Evolutionary conservation across 2,113 vertebrate genomes (phyloP).

Genomic region (Isichthys henryi): DNA sequence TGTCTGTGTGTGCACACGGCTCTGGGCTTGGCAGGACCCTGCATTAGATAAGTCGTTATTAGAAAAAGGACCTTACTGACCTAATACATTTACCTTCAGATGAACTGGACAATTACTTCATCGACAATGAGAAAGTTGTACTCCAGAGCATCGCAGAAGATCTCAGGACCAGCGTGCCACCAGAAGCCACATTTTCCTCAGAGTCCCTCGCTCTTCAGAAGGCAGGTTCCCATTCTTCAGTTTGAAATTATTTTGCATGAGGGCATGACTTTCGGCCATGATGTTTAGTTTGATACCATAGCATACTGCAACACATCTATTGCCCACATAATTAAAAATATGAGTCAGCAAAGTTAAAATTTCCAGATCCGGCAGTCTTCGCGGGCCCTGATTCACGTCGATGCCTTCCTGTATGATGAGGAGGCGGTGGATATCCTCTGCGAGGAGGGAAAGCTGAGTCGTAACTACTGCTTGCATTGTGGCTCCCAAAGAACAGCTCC

Average conservation of each 20-base stretch:
- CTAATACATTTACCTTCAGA: constrained; percentile 48
- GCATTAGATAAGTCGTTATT: background rate
- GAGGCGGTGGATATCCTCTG: constrained; percentile 78
- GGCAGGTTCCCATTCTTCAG: constrained; percentile 44
- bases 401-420: constrained; percentile 87
- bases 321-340: background rate
- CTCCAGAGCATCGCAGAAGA: constrained; percentile 81
- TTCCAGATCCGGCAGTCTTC: constrained; percentile 67
- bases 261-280: background rate
- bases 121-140: constrained; percentile 66
- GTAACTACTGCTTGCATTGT: constrained; percentile 75
- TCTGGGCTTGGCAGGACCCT: background rate
- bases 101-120: constrained; percentile 73
- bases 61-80: background rate
- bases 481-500: constrained; percentile 72
- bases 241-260: background rate
- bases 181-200: constrained; percentile 66
- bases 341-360: constrained; percentile 5
- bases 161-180: constrained; percentile 64
- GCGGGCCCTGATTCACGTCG: constrained; percentile 72
- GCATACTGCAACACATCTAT: background rate
- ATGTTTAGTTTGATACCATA: background rate
- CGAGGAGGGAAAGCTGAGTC: constrained; percentile 79
- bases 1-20: background rate
- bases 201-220: constrained; percentile 66